Evolutionary conservation across 2,113 vertebrate species (phyloP).

Genomic region (Crypturellus undulatus): DNA sequence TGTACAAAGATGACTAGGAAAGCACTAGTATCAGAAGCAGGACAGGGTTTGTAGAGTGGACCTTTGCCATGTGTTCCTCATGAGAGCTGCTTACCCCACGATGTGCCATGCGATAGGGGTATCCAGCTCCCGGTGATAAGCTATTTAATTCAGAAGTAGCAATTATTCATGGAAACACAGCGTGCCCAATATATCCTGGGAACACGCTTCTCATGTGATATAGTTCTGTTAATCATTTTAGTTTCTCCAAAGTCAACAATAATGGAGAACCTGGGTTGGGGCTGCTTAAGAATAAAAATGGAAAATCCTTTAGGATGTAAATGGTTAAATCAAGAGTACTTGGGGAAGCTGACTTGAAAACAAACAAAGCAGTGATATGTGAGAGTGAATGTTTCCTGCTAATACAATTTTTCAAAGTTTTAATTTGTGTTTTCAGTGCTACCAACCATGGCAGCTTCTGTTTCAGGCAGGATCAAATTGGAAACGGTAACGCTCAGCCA

Average conservation of each 20-base stretch:
- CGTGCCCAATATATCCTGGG: not conserved
- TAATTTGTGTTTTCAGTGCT: slow-evolving; percentile 62
- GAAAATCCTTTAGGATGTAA: not conserved
- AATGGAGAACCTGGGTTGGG: not conserved
- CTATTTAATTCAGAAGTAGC: not conserved
- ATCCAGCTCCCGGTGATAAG: not conserved
- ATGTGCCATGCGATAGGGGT: not conserved
- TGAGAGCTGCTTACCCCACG: not conserved
- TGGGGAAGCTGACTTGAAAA: not conserved
- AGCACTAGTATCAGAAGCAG: not conserved
- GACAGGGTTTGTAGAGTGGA: not conserved
- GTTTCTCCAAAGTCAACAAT: not conserved
- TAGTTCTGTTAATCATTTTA: not conserved
- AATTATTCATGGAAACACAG: not conserved
- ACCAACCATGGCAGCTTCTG: slow-evolving; percentile 59
- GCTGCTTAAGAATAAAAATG: not conserved
- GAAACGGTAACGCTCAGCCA: slow-evolving; percentile 41
- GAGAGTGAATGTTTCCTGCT: slow-evolving; percentile 33
- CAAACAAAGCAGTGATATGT: not conserved
- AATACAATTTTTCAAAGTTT: slow-evolving; percentile 42
- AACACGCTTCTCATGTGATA: not conserved
- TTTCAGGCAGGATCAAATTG: slow-evolving; percentile 63
- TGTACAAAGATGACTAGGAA: not conserved
- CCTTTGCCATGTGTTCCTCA: not conserved
- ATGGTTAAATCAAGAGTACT: not conserved